Evolutionary conservation across 2,797 vertebrate species (phyloP).

Genomic region (Brotula barbata): DNA sequence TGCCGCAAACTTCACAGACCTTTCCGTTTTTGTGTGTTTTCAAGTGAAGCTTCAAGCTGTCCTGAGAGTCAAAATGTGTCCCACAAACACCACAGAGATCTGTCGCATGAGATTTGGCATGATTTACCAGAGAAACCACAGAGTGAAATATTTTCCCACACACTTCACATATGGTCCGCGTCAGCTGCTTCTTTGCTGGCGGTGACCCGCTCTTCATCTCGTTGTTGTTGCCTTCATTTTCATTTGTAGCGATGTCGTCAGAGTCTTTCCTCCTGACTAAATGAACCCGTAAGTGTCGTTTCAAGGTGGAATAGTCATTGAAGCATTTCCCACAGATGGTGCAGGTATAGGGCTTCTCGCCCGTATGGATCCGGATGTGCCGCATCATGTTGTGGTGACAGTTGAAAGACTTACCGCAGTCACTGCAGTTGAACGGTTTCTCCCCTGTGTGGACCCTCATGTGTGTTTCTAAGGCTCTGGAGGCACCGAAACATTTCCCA

Average conservation of each 20-base stretch:
- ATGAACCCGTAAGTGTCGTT: slow-evolving; percentile 54
- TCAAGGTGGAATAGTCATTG: slow-evolving; percentile 58
- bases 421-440: slow-evolving; percentile 63
- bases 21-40: slow-evolving; percentile 62
- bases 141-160: slow-evolving; percentile 63
- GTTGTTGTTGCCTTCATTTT: accelerated
- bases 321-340: slow-evolving; percentile 61
- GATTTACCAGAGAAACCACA: slow-evolving; percentile 58
- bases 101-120: slow-evolving; percentile 49
- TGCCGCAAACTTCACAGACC: slow-evolving; percentile 65
- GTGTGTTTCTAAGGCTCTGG: slow-evolving; percentile 62
- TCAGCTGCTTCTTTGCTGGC: not conserved
- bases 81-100: slow-evolving; percentile 45
- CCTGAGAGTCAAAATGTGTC: slow-evolving; percentile 9
- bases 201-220: not conserved
- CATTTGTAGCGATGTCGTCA: accelerated
- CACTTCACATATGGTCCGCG: slow-evolving; percentile 45
- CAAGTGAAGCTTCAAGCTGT: slow-evolving; percentile 51
- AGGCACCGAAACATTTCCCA: slow-evolving; percentile 61
- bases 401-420: slow-evolving; percentile 68
- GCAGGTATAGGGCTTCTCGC: slow-evolving; percentile 64
- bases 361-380: slow-evolving; percentile 65
- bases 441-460: slow-evolving; percentile 69
- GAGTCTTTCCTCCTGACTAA: not conserved
- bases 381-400: slow-evolving; percentile 66